Evolutionary conservation across 2,113 vertebrate genomes (phyloP).

Genomic region (Pavo muticus): DNA sequence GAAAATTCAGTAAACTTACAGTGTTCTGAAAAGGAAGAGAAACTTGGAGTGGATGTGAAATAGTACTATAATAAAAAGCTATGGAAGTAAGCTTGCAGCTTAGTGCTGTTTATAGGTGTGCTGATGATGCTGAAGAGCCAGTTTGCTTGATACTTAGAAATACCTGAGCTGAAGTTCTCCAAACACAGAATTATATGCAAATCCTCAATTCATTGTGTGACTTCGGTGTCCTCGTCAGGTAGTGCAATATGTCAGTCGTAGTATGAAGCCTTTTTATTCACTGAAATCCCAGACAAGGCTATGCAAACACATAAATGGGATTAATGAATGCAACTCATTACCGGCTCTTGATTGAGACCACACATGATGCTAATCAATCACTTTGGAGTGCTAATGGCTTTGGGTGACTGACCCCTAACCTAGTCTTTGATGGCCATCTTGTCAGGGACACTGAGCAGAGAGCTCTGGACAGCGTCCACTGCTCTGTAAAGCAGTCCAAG

Average conservation of each 20-base stretch:
- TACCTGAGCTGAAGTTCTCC: neutral
- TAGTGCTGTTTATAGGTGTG: neutral
- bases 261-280: slow-evolving; percentile 50
- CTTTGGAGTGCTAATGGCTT: slow-evolving; percentile 68
- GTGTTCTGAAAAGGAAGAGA: neutral
- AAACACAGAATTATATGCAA: neutral
- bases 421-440: slow-evolving; percentile 70
- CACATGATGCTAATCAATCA: slow-evolving; percentile 73
- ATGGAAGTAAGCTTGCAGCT: neutral
- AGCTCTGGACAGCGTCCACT: slow-evolving; percentile 58
- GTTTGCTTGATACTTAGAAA: neutral
- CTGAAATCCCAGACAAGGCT: slow-evolving; percentile 46
- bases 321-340: slow-evolving; percentile 68
- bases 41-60: neutral
- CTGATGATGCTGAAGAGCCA: neutral
- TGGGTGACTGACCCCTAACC: slow-evolving; percentile 70
- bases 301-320: slow-evolving; percentile 62
- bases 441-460: slow-evolving; percentile 70
- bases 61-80: neutral
- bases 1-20: neutral
- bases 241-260: neutral
- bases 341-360: slow-evolving; percentile 71
- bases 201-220: neutral
- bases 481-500: slow-evolving; percentile 49
- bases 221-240: neutral